phyloP scores from a whole-genome alignment of 2,797 vertebrate species.

The Oreochromis grahami region DNA sequence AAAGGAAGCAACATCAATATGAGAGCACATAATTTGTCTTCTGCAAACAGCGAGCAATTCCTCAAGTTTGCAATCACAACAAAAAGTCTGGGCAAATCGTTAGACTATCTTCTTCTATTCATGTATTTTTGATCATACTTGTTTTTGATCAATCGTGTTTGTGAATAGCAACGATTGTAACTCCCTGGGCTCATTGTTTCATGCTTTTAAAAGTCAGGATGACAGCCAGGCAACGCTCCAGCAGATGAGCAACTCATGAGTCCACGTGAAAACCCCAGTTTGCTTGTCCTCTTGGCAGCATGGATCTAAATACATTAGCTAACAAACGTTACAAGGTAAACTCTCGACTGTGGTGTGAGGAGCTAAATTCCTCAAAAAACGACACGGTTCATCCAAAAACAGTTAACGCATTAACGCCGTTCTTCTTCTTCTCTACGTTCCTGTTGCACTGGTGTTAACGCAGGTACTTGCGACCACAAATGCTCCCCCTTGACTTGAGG shows the following conservation, averaged over 20 bases:
- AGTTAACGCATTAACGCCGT: not conserved
- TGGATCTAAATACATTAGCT: not conserved
- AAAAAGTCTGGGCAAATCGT: not conserved
- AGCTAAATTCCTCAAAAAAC: not conserved
- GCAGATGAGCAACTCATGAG: not conserved
- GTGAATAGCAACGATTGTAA: not conserved
- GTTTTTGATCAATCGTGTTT: not conserved
- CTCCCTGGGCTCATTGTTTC: not conserved
- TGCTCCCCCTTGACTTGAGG: not conserved
- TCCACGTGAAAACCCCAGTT: not conserved
- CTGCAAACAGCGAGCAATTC: not conserved
- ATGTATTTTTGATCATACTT: not conserved
- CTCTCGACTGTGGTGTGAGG: not conserved
- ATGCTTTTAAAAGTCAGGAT: not conserved
- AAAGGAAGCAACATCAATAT: not conserved
- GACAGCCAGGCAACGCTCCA: not conserved
- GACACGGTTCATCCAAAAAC: not conserved
- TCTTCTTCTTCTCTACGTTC: not conserved
- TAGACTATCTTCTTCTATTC: not conserved
- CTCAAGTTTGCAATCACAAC: not conserved
- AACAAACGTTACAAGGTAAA: not conserved
- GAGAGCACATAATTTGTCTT: not conserved
- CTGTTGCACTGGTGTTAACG: not conserved
- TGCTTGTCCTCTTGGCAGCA: not conserved
- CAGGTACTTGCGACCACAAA: slow-evolving; percentile 29